Evolutionary conservation across 2,113 vertebrate genomes (phyloP), one percentile per base, ranked within the genome.

Genomic region (Oryzias melastigma): DNA sequence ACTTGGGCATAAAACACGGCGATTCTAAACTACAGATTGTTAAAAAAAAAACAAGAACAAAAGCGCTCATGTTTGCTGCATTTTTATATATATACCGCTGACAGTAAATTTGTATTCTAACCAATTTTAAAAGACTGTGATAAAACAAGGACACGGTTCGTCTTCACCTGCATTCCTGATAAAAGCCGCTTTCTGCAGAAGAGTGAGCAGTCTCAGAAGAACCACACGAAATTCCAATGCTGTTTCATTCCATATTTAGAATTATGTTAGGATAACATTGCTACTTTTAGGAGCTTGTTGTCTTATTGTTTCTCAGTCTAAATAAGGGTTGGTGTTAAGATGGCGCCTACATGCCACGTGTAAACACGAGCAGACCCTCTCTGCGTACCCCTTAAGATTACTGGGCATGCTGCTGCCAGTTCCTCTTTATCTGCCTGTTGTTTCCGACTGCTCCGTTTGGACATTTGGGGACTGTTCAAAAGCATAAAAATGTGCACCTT

Each of bases 301-400:
- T 48, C 27, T 19, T 10, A 56, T 25, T 59, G 47, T 72, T 68
- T 80, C 48, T 56, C 22, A 56, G 56, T 74, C 78, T 71, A 71
- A 79, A 78, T 64, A 67, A 1, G 43, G 58, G 51, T 77, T 60
- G 44, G 53, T 75, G 80, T 71, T 84, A 90, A 90, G 73, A 90
- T 89, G 88, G 88, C 87, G 87, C 72, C 80, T 55, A 67, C 29
- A 5, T 85, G 87, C 85, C 88, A 88, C 85, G 87, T 90, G 85
- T 85, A 78, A 77, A 71, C 58, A 73, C 47, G 77, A 73, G 65
- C 73, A 78, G 71, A 85, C 69, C 58, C 71, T 82, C 82, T 73
- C 62, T 75, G 19, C 76, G 73, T 82, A 51, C 66, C 64, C 75
- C 70, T 77, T 62, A 58, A 66, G 74, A 68, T 75, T 67, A 48